Evolutionary conservation across 2,113 vertebrate genomes (phyloP).

Genomic region (Pleuronectes platessa): DNA sequence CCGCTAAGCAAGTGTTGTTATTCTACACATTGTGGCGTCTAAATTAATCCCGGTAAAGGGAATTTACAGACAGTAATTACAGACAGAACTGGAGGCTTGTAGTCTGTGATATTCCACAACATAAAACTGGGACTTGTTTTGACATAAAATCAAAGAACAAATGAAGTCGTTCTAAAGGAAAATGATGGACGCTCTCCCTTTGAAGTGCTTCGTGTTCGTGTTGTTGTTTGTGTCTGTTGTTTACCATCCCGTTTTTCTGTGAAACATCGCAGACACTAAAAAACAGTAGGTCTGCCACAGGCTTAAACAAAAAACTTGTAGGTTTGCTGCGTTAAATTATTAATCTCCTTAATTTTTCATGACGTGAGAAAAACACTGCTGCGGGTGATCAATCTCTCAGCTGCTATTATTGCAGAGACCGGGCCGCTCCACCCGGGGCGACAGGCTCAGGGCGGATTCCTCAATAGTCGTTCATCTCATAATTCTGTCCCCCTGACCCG

Average conservation of each 20-base stretch:
- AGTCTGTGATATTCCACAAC: not conserved
- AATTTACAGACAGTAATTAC: not conserved
- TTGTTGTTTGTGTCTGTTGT: not conserved
- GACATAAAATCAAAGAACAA: not conserved
- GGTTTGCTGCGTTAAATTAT: slow-evolving; percentile 28
- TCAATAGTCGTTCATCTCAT: slow-evolving; percentile 34
- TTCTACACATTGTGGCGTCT: not conserved
- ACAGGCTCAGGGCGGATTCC: not conserved
- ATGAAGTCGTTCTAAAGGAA: not conserved
- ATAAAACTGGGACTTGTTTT: not conserved
- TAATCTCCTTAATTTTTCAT: slow-evolving; percentile 18
- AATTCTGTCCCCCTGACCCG: slow-evolving; percentile 28
- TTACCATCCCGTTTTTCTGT: not conserved
- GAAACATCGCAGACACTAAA: slow-evolving; percentile 13
- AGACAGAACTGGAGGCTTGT: not conserved
- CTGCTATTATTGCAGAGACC: not conserved
- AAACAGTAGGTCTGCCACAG: slow-evolving; percentile 12
- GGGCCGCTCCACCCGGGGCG: not conserved
- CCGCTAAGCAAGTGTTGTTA: too few relatives aligned
- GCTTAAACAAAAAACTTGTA: not conserved
- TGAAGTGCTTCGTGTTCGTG: not conserved
- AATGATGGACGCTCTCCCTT: not conserved
- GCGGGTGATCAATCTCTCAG: not conserved
- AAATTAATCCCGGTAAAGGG: not conserved
- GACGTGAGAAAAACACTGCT: slow-evolving; percentile 11